Evolutionary conservation across 53 echinoderm and acorn worm species (phyloP).

Genomic region (Holothuria leucospilota): DNA sequence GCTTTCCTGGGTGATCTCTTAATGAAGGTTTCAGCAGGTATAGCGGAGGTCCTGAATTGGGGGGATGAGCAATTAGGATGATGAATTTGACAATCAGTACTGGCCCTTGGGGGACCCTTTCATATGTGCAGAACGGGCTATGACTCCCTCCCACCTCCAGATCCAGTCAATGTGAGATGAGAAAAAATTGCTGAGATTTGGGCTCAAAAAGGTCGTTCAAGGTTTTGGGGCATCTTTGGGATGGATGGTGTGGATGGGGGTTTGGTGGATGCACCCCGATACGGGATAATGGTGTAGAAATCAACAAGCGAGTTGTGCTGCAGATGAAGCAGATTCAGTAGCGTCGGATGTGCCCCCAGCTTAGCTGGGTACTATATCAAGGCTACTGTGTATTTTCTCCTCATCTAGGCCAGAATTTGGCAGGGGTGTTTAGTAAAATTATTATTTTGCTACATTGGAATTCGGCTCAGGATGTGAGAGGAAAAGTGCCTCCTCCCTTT

Average conservation of each 20-base stretch:
- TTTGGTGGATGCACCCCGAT: background rate
- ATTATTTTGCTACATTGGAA: no score
- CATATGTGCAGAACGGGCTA: background rate
- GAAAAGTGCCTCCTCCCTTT: no score
- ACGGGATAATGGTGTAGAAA: background rate
- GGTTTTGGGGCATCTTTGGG: background rate
- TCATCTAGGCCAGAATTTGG: no score
- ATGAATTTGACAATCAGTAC: no score
- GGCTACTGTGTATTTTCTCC: no score
- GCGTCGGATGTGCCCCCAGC: background rate
- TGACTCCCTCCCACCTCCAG: background rate
- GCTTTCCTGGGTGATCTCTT: no score
- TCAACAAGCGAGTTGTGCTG: background rate
- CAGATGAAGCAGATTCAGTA: background rate
- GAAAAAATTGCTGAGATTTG: background rate
- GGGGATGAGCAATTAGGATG: no score
- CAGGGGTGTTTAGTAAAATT: no score
- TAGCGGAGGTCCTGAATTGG: no score
- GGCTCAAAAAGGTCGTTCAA: background rate
- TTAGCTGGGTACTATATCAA: background rate
- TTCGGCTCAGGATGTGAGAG: no score
- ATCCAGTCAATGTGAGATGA: background rate
- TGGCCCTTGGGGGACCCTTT: background rate
- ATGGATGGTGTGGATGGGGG: background rate
- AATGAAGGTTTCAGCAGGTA: no score